These are phyloP conservation scores for Eilema griseolum DNA, from an alignment of 2,888 invertebrate species.

Conservation along the genomic window DNA sequence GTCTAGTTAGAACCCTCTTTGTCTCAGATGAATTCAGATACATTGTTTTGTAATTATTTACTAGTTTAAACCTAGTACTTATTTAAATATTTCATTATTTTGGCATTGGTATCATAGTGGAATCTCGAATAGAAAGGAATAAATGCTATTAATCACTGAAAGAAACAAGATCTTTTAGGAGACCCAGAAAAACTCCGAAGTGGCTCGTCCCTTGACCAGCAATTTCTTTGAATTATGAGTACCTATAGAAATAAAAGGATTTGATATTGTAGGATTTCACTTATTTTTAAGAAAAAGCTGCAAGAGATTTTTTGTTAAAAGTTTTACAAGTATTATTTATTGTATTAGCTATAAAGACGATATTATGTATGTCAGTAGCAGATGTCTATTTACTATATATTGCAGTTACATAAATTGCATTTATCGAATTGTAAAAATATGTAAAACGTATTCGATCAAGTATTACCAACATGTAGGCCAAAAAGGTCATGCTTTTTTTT, in stretches of 20 bases:
- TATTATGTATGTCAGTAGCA: conserved; percentile 1
- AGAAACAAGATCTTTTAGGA: not conserved
- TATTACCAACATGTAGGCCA: not conserved
- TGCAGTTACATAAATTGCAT: not conserved
- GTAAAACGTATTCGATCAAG: not conserved
- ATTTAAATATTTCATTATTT: not conserved
- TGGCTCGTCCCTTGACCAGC: not conserved
- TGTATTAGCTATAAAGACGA: not conserved
- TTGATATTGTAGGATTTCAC: not conserved
- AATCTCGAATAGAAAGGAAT: not conserved
- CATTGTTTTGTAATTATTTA: not conserved
- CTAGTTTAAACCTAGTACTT: not conserved
- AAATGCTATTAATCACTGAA: not conserved
- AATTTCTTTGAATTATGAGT: conserved; percentile 44
- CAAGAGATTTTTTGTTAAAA: not conserved
- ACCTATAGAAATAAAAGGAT: not conserved
- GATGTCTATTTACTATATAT: not conserved
- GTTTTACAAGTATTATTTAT: not conserved
- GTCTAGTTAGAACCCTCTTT: not conserved
- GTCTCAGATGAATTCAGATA: not conserved
- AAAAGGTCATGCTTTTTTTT: not conserved
- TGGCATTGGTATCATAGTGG: not conserved
- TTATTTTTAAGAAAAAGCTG: not conserved
- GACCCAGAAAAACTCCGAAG: not conserved
- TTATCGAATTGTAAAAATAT: not conserved